These are phyloP conservation scores for Sussaba pulchella DNA, from an alignment of 2,888 invertebrate species.

Conservation along the genomic window DNA sequence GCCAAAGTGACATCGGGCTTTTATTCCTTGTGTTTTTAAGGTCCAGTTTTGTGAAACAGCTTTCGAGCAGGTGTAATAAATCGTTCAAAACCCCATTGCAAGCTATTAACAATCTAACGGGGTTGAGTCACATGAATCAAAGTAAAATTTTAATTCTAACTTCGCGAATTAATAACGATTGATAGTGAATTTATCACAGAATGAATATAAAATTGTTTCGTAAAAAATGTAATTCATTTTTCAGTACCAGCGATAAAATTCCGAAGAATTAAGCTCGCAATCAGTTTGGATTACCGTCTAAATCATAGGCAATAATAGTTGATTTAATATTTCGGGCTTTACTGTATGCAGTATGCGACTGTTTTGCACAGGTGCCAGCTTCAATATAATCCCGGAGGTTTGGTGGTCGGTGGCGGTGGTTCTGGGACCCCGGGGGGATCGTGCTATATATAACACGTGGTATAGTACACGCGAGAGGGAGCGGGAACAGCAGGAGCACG, in stretches of 20 bases:
- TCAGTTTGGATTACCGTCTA: neutral
- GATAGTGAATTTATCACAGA: too few relatives aligned
- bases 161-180: too few relatives aligned
- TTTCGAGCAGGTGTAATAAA: constrained; percentile 49
- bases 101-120: neutral
- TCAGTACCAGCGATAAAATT: neutral
- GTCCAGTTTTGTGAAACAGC: constrained; percentile 6
- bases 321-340: constrained; percentile 32
- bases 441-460: constrained; percentile 16
- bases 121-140: neutral
- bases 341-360: constrained; percentile 6
- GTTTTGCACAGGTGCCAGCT: constrained; percentile 58
- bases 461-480: constrained; percentile 33
- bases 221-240: neutral
- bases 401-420: constrained; percentile 26
- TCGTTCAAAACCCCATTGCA: neutral
- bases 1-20: constrained; percentile 40
- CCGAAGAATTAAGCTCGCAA: neutral
- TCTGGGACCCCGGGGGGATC: constrained; percentile 32
- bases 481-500: constrained; percentile 59
- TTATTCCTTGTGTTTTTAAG: constrained; percentile 33
- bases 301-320: constrained; percentile 17
- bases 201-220: too few relatives aligned
- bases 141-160: neutral
- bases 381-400: constrained; percentile 59